Base-by-base conservation (phyloP, 2,797 vertebrate genomes). In the Ataeniobius toweri region DNA sequence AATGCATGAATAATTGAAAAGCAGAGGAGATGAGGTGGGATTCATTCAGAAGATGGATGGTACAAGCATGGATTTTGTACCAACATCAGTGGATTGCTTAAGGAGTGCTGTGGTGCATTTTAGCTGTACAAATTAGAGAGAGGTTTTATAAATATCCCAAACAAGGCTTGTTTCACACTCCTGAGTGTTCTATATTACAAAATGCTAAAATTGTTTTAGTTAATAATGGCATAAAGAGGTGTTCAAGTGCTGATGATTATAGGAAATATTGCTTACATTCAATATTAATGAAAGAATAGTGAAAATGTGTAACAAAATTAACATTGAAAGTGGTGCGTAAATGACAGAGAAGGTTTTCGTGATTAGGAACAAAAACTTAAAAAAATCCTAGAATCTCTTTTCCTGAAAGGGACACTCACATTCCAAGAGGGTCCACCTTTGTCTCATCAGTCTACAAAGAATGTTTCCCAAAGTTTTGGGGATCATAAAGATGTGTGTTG, bases 1-100 rank as follows among this genome's bases (percentile, higher is more conserved):
- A 91, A 92, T 80, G 76, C 90, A 95, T 96, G 94, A 96, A 96
- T 96, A 95, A 96, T 95, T 93, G 89, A 96, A 86, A 79, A 84
- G 83, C 72, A 90, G 85, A 92, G 92, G 90, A 93, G 90, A 92
- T 93, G 94, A 92, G 90, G 91, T 92, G 89, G 90, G 89, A 88
- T 93, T 92, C 90, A 92, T 94, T 94, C 86, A 91, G 82, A 86
- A 93, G 91, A 94, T 91, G 89, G 88, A 94, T 93, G 89, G 87
- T 87, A 76, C 80, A 73, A 82, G 82, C 86, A 83, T 81, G 85
- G 84, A 86, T 89, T 85, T 82, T 73, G 61, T 82, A 79, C 84
- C 85, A 87, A 59, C 80, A 85, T 88, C 85, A 81, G 76, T 50
- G 78, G 75, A 83, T 88, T 82, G 78, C 78, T 88, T 78, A 24